Evolutionary conservation across 1,140 invertebrate species (phyloP), one percentile per base, ranked within the genome.

Genomic region (Antheraea mylitta): DNA sequence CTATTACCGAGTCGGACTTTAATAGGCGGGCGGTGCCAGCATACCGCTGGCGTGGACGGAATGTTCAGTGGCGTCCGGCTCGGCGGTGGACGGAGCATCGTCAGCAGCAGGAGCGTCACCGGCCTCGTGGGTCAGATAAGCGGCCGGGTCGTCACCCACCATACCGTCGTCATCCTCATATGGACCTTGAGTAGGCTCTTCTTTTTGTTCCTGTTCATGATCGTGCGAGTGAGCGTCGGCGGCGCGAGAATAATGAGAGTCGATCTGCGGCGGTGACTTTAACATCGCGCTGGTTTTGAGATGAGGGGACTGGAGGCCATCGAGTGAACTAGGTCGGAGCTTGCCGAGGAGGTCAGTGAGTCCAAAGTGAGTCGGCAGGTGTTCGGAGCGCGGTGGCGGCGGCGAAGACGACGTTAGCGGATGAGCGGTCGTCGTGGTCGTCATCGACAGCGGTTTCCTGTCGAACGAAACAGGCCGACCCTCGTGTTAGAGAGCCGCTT

Each of bases 61-160:
- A 53, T 88, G 89, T 75, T 91, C 93, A 71, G 91, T 92, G 71
- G 90, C 92, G 74, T 93, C 93, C 80, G 93, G 93, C 86, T 93
- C 92, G 85, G 93, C 92, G 69, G 93, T 93, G 64, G 93, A 93
- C n/a, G 91, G 86, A 53, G 89, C 86, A 48, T 91, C 91, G 36
- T 92, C 92, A 42, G 85, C 87, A 37, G 75, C 77, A 45, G 80
- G 77, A 63, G 86, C 81, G 37, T 81, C 83, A 58, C 70, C 76
- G 59, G 80, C 83, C 69, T 82, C 85, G 61, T 88, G 77, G 42
- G 73, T 79, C 72, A 90, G 73, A 67, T 89, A 91, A 38, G 91
- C 91, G 36, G 89, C 82, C 19, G 93, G 92, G 78, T 93, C 91
- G 78, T 93, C 93, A 45, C 92, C 93, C 74, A 87, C 86, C 90